These are phyloP conservation scores for Xestobium rufovillosum DNA, from an alignment of 2,888 invertebrate genomes.

Conservation along the genomic window DNA sequence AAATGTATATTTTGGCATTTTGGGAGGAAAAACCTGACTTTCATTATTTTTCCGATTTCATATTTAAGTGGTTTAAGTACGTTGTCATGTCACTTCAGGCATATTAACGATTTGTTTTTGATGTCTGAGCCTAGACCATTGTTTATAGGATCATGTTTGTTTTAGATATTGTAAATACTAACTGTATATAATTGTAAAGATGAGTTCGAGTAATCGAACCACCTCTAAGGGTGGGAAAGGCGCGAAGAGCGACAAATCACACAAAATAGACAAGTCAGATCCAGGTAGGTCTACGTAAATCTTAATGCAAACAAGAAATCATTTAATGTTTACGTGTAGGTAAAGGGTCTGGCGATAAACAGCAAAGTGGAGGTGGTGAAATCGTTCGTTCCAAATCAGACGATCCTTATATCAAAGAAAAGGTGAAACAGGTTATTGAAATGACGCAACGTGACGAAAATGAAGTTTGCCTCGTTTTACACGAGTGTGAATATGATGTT, in stretches of 20 bases:
- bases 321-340: constrained; percentile 23
- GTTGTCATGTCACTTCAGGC: too few relatives aligned
- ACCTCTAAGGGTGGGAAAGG: constrained; percentile 55
- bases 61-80: too few relatives aligned
- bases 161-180: constrained; percentile 70
- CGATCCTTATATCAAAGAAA: constrained; percentile 54
- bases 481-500: constrained; percentile 87
- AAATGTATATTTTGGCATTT: constrained; percentile 4
- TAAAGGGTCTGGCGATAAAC: constrained; percentile 36
- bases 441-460: constrained; percentile 85
- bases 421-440: constrained; percentile 80
- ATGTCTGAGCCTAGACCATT: neutral
- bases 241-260: constrained; percentile 40
- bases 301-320: constrained; percentile 3
- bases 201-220: constrained; percentile 65
- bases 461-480: constrained; percentile 85
- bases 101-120: neutral
- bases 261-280: constrained; percentile 41
- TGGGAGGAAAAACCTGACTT: too few relatives aligned
- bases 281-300: constrained; percentile 31
- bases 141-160: too few relatives aligned
- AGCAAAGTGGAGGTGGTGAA: constrained; percentile 31
- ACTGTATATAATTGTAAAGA: constrained; percentile 70
- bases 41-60: too few relatives aligned
- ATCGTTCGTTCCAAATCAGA: constrained; percentile 42